A percentile compares a stretch with the other conserved stretches of the same genome.
phyloP scores from a whole-genome alignment of 2,113 vertebrate species.

The Eira barbara region DNA sequence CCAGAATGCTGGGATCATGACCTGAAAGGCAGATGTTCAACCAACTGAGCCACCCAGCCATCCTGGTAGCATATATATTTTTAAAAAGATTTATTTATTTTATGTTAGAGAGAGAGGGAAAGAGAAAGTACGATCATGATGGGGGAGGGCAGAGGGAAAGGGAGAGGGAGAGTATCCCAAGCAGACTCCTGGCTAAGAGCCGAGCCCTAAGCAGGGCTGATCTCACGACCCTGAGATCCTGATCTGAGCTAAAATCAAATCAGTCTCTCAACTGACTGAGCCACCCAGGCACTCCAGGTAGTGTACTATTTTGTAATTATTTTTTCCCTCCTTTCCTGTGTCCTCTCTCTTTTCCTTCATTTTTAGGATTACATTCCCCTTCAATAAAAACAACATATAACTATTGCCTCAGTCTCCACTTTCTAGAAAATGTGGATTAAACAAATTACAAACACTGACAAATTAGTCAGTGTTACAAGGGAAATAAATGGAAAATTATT shows the following conservation, averaged over 20 bases:
- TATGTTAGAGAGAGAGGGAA: not conserved
- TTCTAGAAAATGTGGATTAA: not conserved
- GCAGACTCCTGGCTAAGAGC: not conserved
- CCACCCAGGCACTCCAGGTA: not conserved
- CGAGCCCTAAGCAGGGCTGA: not conserved
- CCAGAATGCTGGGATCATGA: not conserved
- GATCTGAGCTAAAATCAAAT: not conserved
- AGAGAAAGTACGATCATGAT: not conserved
- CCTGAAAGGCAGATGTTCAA: not conserved
- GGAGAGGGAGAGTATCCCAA: not conserved
- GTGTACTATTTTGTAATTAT: not conserved
- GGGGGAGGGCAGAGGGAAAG: not conserved
- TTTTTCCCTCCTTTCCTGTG: not conserved
- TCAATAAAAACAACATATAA: not conserved
- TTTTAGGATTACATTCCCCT: not conserved
- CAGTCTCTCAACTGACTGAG: not conserved
- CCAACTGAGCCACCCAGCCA: not conserved
- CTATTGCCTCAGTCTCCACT: not conserved
- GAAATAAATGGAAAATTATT: not conserved
- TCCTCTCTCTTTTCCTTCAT: not conserved
- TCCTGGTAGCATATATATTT: not conserved
- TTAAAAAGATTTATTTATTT: not conserved
- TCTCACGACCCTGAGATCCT: not conserved
- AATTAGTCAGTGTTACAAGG: not conserved
- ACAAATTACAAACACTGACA: not conserved